phyloP scores from a whole-genome alignment of 2,113 vertebrate species.

The Xiphophorus couchianus region DNA sequence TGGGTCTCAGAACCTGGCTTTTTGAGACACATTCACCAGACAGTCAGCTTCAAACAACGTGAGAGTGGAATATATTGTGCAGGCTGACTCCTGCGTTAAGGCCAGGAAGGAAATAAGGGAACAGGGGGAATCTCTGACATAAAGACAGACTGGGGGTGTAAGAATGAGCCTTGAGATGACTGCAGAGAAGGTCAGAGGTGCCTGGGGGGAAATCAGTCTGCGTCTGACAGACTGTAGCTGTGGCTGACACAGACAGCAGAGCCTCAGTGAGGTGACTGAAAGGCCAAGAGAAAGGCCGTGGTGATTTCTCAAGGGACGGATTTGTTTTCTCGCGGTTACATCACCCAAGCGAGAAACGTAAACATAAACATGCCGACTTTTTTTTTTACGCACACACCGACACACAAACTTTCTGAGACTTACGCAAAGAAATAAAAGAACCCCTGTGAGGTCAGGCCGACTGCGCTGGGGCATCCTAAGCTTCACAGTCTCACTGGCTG shows the following conservation, averaged over 20 bases:
- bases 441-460: slow-evolving; percentile 74
- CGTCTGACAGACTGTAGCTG: slow-evolving; percentile 48
- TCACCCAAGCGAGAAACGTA: slow-evolving; percentile 63
- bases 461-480: slow-evolving; percentile 61
- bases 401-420: slow-evolving; percentile 55
- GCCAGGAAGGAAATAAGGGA: slow-evolving; percentile 46
- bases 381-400: slow-evolving; percentile 39
- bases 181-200: slow-evolving; percentile 61
- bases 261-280: slow-evolving; percentile 61
- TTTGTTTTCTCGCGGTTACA: slow-evolving; percentile 61
- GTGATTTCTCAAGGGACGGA: slow-evolving; percentile 48
- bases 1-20: slow-evolving; percentile 25
- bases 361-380: slow-evolving; percentile 53
- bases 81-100: slow-evolving; percentile 20
- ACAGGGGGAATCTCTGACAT: slow-evolving; percentile 51
- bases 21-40: slow-evolving; percentile 25
- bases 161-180: slow-evolving; percentile 47
- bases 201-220: slow-evolving; percentile 44
- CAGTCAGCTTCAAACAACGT: slow-evolving; percentile 34
- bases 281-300: slow-evolving; percentile 57
- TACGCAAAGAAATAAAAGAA: slow-evolving; percentile 69
- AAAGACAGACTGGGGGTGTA: slow-evolving; percentile 61
- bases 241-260: slow-evolving; percentile 43
- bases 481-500: slow-evolving; percentile 68
- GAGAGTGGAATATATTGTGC: slow-evolving; percentile 47